Percentiles rank a stretch among this genome's conserved stretches.
These are phyloP conservation scores for Latheticus oryzae DNA, from an alignment of 2,888 invertebrate genomes.

Conservation along the genomic window DNA sequence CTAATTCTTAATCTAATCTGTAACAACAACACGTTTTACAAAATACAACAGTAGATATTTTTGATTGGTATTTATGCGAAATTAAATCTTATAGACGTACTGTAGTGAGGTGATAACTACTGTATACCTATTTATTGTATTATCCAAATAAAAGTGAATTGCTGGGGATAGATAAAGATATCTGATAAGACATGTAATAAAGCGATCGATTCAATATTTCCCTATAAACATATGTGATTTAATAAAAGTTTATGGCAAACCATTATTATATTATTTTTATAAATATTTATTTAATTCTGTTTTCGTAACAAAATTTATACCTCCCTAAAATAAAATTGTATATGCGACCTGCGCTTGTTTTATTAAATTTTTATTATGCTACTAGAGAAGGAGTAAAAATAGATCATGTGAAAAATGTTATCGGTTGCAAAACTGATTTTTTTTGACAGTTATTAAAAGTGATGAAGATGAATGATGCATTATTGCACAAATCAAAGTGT, in stretches of 20 bases:
- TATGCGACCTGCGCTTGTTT: slow-evolving; percentile 31
- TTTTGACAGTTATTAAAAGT: slow-evolving; percentile 11
- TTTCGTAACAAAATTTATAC: slow-evolving; percentile 15
- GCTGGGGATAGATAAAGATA: slow-evolving; percentile 45
- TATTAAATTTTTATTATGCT: slow-evolving; percentile 38
- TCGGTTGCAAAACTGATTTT: slow-evolving; percentile 28
- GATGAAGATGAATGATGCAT: slow-evolving; percentile 10
- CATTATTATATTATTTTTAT: slow-evolving; percentile 23
- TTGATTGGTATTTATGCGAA: slow-evolving; percentile 44
- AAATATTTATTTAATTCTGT: slow-evolving; percentile 24
- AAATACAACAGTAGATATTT: slow-evolving; percentile 45
- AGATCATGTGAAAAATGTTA: slow-evolving; percentile 24
- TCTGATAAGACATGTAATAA: slow-evolving; percentile 44
- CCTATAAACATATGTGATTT: slow-evolving; percentile 3
- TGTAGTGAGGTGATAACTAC: slow-evolving; percentile 48
- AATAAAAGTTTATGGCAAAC: slow-evolving; percentile 10
- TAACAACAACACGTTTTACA: slow-evolving; percentile 19
- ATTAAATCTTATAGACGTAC: slow-evolving; percentile 44
- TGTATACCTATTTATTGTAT: slow-evolving; percentile 49
- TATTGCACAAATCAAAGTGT: slow-evolving; percentile 2
- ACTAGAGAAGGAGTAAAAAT: slow-evolving; percentile 27
- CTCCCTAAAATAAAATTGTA: slow-evolving; percentile 32
- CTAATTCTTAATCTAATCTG: slow-evolving; percentile 42
- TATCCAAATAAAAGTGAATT: slow-evolving; percentile 41
- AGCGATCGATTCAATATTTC: slow-evolving; percentile 34